Conservation (phyloP, 2,797 vertebrate genomes). For the Poeciliopsis presidionis region DNA sequence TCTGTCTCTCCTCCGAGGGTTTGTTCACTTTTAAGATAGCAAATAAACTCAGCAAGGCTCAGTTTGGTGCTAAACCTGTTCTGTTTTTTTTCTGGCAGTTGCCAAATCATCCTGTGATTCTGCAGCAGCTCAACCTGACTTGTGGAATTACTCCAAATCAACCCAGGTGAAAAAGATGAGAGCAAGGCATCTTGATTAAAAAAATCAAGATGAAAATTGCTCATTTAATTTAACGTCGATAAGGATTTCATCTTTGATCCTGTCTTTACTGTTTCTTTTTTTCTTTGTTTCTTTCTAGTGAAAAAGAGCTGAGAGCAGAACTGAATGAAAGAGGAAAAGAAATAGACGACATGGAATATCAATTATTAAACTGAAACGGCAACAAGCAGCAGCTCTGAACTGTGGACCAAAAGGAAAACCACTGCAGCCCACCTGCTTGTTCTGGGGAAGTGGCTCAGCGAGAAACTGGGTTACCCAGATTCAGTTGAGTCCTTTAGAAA, state of each 20-base stretch:
- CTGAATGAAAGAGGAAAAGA: conserved; percentile 77
- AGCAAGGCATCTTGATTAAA: background rate
- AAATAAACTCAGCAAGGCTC: background rate
- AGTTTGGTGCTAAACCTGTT: background rate
- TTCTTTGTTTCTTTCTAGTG: conserved; percentile 73
- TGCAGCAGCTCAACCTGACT: conserved; percentile 93
- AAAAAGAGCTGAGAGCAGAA: conserved; percentile 87
- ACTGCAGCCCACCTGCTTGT: conserved; percentile 10
- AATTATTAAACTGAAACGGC: conserved; percentile 48
- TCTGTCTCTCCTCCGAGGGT: conserved; percentile 83
- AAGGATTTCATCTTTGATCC: conserved; percentile 1
- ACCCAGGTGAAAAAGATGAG: conserved; percentile 81
- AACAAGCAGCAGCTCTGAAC: conserved; percentile 18
- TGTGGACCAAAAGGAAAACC: conserved; percentile 6
- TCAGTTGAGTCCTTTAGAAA: conserved; percentile 1
- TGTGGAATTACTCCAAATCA: conserved; percentile 92
- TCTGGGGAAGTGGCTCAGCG: conserved; percentile 15
- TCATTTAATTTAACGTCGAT: background rate
- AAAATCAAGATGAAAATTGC: background rate
- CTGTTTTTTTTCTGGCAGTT: conserved; percentile 77
- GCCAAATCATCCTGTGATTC: conserved; percentile 85
- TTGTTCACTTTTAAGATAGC: background rate
- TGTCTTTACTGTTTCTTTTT: background rate
- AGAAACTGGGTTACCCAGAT: background rate
- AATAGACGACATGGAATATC: conserved; percentile 43